phyloP scores from a whole-genome alignment of 2,113 vertebrate species.

The Cromileptes altivelis region DNA sequence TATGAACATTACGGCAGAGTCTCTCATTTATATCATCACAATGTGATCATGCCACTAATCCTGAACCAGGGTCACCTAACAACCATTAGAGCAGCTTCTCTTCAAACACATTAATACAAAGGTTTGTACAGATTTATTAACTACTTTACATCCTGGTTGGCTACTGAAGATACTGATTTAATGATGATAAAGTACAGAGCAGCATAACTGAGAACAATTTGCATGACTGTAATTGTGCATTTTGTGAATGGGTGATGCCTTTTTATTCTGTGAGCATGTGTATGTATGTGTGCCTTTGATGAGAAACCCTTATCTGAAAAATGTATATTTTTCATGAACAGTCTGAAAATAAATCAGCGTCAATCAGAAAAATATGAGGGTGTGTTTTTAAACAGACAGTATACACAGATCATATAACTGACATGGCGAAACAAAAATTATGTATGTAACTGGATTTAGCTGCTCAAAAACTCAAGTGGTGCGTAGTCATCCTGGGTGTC shows the following conservation, averaged over 20 bases:
- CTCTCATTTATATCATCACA: not conserved
- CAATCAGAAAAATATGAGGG: not conserved
- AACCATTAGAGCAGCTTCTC: not conserved
- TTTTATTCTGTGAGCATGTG: not conserved
- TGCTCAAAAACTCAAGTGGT: constrained; percentile 57
- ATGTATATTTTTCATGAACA: not conserved
- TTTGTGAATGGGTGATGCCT: not conserved
- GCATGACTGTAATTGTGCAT: not conserved
- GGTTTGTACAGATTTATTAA: constrained; percentile 13
- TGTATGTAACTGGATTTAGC: not conserved
- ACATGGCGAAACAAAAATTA: not conserved
- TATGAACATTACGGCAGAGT: not conserved
- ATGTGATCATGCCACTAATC: not conserved
- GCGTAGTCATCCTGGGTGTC: constrained; percentile 15
- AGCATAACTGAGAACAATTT: not conserved
- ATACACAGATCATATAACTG: not conserved
- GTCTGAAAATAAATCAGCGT: constrained; percentile 3
- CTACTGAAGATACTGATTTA: not conserved
- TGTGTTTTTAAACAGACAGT: not conserved
- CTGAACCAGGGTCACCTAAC: not conserved
- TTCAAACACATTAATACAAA: not conserved
- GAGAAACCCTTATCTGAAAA: not conserved
- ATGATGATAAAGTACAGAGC: not conserved
- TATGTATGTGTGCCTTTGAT: not conserved
- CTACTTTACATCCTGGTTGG: not conserved